Percentiles rank a stretch among this genome's conserved stretches.
Conservation (phyloP, 2,888 invertebrate genomes). For the Platycnemis pennipes region DNA sequence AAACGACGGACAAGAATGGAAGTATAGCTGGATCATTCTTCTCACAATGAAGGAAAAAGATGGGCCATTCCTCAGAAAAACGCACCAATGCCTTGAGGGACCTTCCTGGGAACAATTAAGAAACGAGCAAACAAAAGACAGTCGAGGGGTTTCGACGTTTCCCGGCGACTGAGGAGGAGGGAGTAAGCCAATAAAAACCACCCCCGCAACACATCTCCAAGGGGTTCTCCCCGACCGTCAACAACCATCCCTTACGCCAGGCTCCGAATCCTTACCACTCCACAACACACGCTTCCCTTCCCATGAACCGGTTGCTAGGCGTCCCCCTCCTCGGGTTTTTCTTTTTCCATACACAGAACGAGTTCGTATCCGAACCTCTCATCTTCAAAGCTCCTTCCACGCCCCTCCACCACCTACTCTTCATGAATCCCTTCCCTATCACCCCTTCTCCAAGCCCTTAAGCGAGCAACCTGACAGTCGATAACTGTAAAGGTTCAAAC, state of each 20-base stretch:
- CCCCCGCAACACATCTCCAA: neutral
- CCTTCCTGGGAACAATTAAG: conserved; percentile 12
- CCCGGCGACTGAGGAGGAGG: neutral
- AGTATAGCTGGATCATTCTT: neutral
- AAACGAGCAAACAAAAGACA: conserved; percentile 19
- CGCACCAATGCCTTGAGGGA: neutral
- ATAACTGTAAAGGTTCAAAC: no score
- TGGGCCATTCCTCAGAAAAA: neutral
- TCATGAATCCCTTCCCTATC: no score
- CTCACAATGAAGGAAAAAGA: neutral
- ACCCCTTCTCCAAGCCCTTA: no score
- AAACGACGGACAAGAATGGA: neutral
- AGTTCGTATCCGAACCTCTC: no score
- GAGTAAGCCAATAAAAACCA: conserved; percentile 3
- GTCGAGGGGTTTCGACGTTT: neutral
- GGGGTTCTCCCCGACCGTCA: neutral
- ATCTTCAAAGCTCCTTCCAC: no score
- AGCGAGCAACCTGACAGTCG: no score
- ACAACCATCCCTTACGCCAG: neutral
- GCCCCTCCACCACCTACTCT: no score
- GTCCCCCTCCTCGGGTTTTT: no score
- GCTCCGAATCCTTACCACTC: neutral
- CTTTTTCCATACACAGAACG: no score
- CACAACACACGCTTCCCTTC: neutral
- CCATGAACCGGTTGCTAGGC: neutral